Evolutionary conservation across 2,113 vertebrate species (phyloP).

Genomic region (Cephalophus harveyi): DNA sequence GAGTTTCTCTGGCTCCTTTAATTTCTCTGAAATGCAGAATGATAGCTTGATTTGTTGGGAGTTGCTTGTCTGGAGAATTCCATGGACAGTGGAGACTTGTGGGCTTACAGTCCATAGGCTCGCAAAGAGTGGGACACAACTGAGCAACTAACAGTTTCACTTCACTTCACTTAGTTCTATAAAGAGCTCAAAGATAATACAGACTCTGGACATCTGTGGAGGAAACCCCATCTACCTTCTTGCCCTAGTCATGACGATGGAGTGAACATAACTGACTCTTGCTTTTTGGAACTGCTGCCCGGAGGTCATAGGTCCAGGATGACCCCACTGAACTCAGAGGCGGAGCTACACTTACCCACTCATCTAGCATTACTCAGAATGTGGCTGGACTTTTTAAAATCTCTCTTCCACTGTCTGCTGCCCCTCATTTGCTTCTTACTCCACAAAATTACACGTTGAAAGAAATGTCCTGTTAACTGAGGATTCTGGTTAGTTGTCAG

Average conservation of each 20-base stretch:
- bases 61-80: not conserved
- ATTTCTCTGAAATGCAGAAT: not conserved
- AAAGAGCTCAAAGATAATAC: not conserved
- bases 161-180: not conserved
- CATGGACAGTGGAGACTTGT: not conserved
- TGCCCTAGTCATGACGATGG: accelerated
- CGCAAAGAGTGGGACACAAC: not conserved
- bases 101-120: not conserved
- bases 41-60: not conserved
- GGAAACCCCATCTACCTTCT: not conserved
- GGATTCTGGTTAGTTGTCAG: not conserved
- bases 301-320: accelerated
- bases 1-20: not conserved
- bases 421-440: not conserved
- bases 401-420: not conserved
- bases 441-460: too few species aligned
- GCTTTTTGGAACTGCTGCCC: not conserved
- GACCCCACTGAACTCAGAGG: accelerated
- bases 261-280: not conserved
- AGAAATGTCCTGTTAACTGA: not conserved
- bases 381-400: not conserved
- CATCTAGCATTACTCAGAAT: not conserved
- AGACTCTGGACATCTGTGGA: not conserved
- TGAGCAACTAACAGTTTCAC: not conserved
- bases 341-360: accelerated